Evolutionary conservation across 2,888 invertebrate genomes (phyloP).

Genomic region (Mallateleia sp.): DNA sequence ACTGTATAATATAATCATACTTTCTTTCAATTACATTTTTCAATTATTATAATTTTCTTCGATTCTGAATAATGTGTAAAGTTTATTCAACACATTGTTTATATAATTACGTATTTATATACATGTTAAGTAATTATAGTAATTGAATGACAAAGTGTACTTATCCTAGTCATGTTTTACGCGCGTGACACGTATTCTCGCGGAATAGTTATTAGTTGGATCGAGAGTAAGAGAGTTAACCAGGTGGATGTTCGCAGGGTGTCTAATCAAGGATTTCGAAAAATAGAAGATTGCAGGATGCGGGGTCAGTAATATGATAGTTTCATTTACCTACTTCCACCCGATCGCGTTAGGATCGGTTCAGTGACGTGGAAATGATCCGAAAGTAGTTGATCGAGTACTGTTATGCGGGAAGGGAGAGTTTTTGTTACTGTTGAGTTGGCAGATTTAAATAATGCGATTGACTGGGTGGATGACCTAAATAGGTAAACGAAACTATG

Average conservation of each 20-base stretch:
- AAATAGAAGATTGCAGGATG: slow-evolving; percentile 40
- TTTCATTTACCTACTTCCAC: slow-evolving; percentile 72
- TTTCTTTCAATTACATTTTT: no score
- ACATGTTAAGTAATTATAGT: no score
- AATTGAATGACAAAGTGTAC: no score
- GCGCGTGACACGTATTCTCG: slow-evolving; percentile 1
- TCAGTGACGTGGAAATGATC: slow-evolving; percentile 65
- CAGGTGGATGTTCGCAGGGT: neutral
- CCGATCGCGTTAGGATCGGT: slow-evolving; percentile 50
- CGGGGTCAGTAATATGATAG: slow-evolving; percentile 51
- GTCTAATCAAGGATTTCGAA: slow-evolving; percentile 57
- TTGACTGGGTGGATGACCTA: slow-evolving; percentile 38
- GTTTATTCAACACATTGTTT: no score
- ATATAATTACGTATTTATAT: no score
- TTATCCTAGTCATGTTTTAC: neutral
- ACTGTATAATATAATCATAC: no score
- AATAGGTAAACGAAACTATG: slow-evolving; percentile 1
- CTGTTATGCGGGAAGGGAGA: slow-evolving; percentile 43
- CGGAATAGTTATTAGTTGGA: slow-evolving; percentile 2
- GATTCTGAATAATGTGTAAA: no score
- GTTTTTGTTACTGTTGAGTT: slow-evolving; percentile 59
- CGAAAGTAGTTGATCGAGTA: slow-evolving; percentile 51
- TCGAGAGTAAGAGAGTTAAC: slow-evolving; percentile 5
- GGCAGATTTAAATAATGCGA: slow-evolving; percentile 57
- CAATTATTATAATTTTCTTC: no score